Base-by-base conservation (phyloP, 2,888 invertebrate genomes). In the Cantharis flavilabris region DNA sequence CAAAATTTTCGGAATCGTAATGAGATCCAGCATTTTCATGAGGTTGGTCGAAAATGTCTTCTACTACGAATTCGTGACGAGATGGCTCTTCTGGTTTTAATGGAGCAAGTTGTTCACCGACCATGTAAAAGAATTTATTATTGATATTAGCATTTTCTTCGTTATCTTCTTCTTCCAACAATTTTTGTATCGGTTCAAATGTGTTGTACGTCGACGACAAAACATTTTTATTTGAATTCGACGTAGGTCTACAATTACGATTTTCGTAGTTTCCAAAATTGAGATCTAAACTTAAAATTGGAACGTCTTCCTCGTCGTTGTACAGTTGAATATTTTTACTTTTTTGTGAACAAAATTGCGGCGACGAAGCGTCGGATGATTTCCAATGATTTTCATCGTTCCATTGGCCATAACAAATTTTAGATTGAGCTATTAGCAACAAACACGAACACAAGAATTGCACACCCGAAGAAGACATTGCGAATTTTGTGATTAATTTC, bases 31-130 rank as follows among this genome's bases (percentile, higher is more conserved):
- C 33, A 62, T n/a, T 49, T 30, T 23, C 10, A 10, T 16, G n/a
- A 0, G 23, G 62, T 9, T n/a, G 16, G 33, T 33, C 49, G n/a
- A 70, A 73, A 49, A 64, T 13, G 26, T 77, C 76, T 2, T 73
- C 71, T 0, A 77, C 76, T 23, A 77, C 49, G 10, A 73, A 65
- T 63, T 77, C 76, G 2, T 70, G 73, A 33, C n/a, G 3, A 11
- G 33, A 71, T 9, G 62, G 49, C n/a, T 74, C 73, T 62, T 73
- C 65, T 3, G 67, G 49, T 14, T 65, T 62, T 33, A 67, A 20
- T 2, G 62, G 71, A 33, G 65, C 62, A 9, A 26, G 70, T 33
- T 10, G 49, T 63, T 76, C 73, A 9, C 73, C 76, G 13, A 77
- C 20, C 14, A 62, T 70, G 14, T 71, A 77, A 13, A 73, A 64